These are phyloP conservation scores for Poecilia latipinna DNA, from an alignment of 2,113 vertebrate genomes.

Conservation along the genomic window DNA sequence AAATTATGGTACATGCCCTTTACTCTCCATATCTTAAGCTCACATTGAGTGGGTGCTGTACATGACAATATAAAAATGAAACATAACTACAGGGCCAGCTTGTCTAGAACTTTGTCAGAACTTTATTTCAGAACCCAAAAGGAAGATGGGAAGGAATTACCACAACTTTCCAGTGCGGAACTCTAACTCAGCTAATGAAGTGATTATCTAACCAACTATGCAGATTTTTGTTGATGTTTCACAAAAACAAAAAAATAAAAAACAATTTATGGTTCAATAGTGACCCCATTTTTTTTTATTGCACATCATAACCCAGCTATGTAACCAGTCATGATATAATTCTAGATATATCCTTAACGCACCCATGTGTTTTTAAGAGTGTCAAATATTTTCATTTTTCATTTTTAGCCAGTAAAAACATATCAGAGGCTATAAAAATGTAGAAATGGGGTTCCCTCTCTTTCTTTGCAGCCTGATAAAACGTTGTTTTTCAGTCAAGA, in stretches of 20 bases:
- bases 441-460: conserved; percentile 21
- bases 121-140: background rate
- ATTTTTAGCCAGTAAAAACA: conserved; percentile 63
- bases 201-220: conserved; percentile 19
- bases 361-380: too few relatives aligned
- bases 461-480: conserved; percentile 56
- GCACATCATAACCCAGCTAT: background rate
- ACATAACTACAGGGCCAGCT: background rate
- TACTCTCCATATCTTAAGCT: background rate
- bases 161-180: conserved; percentile 1
- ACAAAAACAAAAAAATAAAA: background rate
- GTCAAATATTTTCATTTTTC: conserved; percentile 31
- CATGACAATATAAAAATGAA: background rate
- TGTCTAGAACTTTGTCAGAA: background rate
- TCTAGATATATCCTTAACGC: conserved; percentile 6
- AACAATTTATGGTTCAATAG: background rate
- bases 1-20: too few relatives aligned
- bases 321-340: background rate
- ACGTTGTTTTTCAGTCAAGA: conserved; percentile 42
- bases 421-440: conserved; percentile 40
- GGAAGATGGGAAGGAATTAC: background rate
- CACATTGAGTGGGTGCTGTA: background rate
- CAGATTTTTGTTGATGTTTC: conserved; percentile 18
- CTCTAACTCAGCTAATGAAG: conserved; percentile 5
- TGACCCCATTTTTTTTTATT: background rate